Evolutionary conservation across 1,140 invertebrate species (phyloP), one percentile per base, ranked within the genome.

Genomic region (Yoshiicerus persimilis): DNA sequence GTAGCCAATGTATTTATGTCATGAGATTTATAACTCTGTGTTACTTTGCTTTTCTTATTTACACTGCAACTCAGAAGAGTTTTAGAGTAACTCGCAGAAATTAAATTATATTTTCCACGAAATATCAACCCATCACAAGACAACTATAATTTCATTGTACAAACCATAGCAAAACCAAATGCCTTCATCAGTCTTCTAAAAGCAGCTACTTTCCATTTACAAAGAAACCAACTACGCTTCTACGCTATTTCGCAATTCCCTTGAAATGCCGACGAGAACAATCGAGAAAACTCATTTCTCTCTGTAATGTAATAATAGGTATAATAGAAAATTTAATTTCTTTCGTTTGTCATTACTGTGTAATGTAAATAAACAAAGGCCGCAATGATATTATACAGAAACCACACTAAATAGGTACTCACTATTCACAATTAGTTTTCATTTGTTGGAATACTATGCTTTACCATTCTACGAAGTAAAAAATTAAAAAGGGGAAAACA

Each of bases 1-100:
- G 83, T 34, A 85, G 75, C 75, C 75, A 85, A 85, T 85, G 83
- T 62, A 85, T 85, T 85, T 85, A 84, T 23, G 83, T 80, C 75
- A n/a, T 5, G 20, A 34, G 75, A 80, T 80, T 80, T 80, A 80
- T 80, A n/a, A 23, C n/a, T 8, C 20, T 34, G 27, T n/a, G 16
- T 36, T n/a, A 80, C 75, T 30, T 70, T 70, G 13, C 25, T 80
- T 80, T 80, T 77, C 27, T n/a, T 80, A 30, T 36, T 34, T 36
- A 38, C 75, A 38, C 2, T 4, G 1, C 70, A 32, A 32, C 32
- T 80, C 16, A n/a, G 20, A 36, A 56, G 2, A n/a, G 47, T n/a
- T 56, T 56, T 20, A 1, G 47, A 56, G 47, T 20, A 20, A 56
- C 47, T 56, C 20, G 20, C 1, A n/a, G 47, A 56, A 56, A 56